Base-by-base conservation (phyloP, 2,797 vertebrate genomes). In the Danio choprae region DNA sequence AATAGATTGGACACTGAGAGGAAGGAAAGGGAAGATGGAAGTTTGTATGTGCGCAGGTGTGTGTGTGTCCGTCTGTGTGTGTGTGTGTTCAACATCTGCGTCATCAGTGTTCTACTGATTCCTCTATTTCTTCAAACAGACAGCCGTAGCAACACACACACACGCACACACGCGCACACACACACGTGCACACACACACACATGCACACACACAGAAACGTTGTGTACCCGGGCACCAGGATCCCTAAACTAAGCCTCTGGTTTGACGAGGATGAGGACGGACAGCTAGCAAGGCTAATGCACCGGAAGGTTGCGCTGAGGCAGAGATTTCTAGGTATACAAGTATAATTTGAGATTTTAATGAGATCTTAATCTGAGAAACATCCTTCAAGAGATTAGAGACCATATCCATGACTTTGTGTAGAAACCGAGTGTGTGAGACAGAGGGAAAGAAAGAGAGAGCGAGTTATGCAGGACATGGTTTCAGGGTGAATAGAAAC, bases 251-350 rank as follows among this genome's bases (percentile, higher is more conserved):
- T 59, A 51, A 77, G 36, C 20, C 65, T 64, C 63, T 40, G 15
- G 36, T 40, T 82, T 82, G 74, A 79, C 63, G 71, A 63, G 77
- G 70, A 83, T 83, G 81, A 70, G 77, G 58, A 64, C 9, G 18
- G 81, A 83, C 77, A 75, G 77, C 56, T 44, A 74, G 63, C 71
- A 46, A 16, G 48, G 55, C 46, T 77, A 58, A 72, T 55, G 41
- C 67, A 72, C 74, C 64, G 68, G 53, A 74, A 64, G 48, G 60
- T 50, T 59, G 51, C 62, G 22, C 53, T 18, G 22, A 80, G 48
- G 53, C 69, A 46, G 51, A 80, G 70, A 44, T 74, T 80, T 65
- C 29, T 46, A 68, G 53, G 60, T 74, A 67, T 74, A 44, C 62
- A 55, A 73, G 36, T 77, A 82, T 41, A 74, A 77, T 63, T 60